Base-by-base conservation (phyloP, 1,140 invertebrate genomes). In the Oryzaephilus surinamensis region DNA sequence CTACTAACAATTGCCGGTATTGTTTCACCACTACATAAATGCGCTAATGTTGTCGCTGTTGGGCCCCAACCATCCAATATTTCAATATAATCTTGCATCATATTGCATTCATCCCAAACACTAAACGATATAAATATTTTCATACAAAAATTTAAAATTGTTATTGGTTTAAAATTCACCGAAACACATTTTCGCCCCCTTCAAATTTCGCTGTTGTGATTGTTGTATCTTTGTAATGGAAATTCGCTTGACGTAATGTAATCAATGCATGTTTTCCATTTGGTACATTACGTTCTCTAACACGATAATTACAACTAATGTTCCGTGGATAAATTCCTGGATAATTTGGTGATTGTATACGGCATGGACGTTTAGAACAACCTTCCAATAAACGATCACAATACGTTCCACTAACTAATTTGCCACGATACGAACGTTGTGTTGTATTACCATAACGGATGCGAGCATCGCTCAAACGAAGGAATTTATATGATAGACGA, bases 261-360 rank as follows among this genome's bases (percentile, higher is more conserved):
- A 85, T 66, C 38, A 84, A 60, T 13, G 80, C 79, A 43, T 82
- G 76, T 57, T 82, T 79, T 32, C 80, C 81, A 8, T 70, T 64
- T 0, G 81, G 82, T 43, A 76, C 70, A 38, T 52, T 54, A 34
- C 51, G 48, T 38, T 62, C 58, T 17, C 57, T 44, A 13, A 62
- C 46, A 27, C 55, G 50, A 65, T 85, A 90, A 56, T 81, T 78
- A 63, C 85, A 90, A 36, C 82, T 85, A 31, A 86, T 75, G 61
- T 88, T 88, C 42, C 85, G 67, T 2, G 84, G 84, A 64, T 88
- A 88, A 32, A 88, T 76, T 12, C 85, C 85, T 7, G 84, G 85
- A 63, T 84, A 88, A 66, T 88, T 88, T 3, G 85, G 84, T 11
- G 82, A 84, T 64, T 87, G 83, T 20, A 88, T 76, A 17, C 57